These are phyloP conservation scores for Nudaria mundana DNA, from an alignment of 2,888 invertebrate genomes.

Conservation along the genomic window DNA sequence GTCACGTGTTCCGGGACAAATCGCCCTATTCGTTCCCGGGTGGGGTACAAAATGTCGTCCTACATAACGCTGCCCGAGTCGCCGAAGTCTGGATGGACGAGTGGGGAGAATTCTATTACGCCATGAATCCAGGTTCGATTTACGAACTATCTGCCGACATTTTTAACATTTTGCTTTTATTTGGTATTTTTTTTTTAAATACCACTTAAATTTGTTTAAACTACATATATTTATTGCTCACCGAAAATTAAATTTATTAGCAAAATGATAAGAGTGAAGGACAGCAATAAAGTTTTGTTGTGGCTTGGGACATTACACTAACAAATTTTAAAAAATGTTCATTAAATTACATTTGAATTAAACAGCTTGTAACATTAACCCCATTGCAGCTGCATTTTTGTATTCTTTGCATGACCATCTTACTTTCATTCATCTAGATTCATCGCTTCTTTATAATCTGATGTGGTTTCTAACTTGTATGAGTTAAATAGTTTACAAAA, in stretches of 20 bases:
- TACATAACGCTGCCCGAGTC: constrained; percentile 98
- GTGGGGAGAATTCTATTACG: constrained; percentile 99
- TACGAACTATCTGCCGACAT: constrained; percentile 30
- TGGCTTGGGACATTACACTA: constrained; percentile 70
- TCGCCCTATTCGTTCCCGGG: constrained; percentile 99
- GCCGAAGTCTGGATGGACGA: constrained; percentile 99
- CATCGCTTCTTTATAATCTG: constrained; percentile 27
- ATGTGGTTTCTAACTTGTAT: constrained; percentile 22
- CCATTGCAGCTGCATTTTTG: constrained; percentile 76
- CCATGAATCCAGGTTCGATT: constrained; percentile 97
- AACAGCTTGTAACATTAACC: constrained; percentile 55
- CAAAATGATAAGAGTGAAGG: constrained; percentile 54
- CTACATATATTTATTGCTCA: neutral
- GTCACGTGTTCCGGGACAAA: constrained; percentile 98
- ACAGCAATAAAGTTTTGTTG: constrained; percentile 71
- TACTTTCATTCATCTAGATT: constrained; percentile 37
- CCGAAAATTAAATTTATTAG: constrained; percentile 10
- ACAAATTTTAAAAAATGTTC: constrained; percentile 38
- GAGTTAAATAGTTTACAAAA: constrained; percentile 17
- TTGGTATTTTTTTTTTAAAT: neutral
- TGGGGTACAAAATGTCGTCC: constrained; percentile 97
- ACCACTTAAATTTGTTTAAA: neutral
- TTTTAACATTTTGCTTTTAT: constrained; percentile 43
- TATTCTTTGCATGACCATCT: constrained; percentile 41
- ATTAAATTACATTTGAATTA: constrained; percentile 50